A percentile compares a stretch with the other conserved stretches of the same genome.
phyloP scores from a whole-genome alignment of 2,797 vertebrate genomes.

The Sorex maritimensis region DNA sequence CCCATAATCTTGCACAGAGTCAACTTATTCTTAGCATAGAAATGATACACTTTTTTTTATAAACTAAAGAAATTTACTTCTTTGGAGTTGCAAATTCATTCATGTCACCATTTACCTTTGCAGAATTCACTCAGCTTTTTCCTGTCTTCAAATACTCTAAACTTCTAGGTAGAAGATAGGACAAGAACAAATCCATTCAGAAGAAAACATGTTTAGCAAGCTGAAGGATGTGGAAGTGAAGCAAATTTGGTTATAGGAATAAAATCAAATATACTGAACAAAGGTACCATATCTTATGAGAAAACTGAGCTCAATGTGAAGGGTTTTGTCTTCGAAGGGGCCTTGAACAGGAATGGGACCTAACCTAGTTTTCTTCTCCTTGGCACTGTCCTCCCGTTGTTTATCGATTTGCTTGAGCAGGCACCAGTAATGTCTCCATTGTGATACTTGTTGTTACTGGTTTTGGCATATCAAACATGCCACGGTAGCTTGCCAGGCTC shows the following conservation, averaged over 20 bases:
- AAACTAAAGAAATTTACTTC: background rate
- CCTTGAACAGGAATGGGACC: background rate
- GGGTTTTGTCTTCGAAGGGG: background rate
- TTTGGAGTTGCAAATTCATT: background rate
- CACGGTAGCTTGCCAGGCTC: too few relatives aligned
- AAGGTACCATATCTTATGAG: background rate
- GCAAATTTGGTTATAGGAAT: background rate
- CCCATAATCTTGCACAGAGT: background rate
- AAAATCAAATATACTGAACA: background rate
- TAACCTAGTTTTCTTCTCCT: background rate
- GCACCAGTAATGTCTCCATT: too few relatives aligned
- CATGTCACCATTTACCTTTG: background rate
- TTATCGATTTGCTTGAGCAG: too few relatives aligned
- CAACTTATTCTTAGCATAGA: background rate
- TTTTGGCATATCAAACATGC: too few relatives aligned
- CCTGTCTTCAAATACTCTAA: background rate
- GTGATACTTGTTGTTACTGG: too few relatives aligned
- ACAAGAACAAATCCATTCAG: background rate
- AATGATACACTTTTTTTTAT: slow-evolving; percentile 10
- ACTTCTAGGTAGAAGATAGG: background rate
- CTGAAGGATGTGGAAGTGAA: background rate
- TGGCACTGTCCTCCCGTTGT: too few relatives aligned
- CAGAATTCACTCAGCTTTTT: background rate
- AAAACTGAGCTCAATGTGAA: background rate
- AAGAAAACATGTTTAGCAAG: background rate